Base-by-base conservation (phyloP, 2,797 vertebrate genomes). In the Oreochromis grahami region DNA sequence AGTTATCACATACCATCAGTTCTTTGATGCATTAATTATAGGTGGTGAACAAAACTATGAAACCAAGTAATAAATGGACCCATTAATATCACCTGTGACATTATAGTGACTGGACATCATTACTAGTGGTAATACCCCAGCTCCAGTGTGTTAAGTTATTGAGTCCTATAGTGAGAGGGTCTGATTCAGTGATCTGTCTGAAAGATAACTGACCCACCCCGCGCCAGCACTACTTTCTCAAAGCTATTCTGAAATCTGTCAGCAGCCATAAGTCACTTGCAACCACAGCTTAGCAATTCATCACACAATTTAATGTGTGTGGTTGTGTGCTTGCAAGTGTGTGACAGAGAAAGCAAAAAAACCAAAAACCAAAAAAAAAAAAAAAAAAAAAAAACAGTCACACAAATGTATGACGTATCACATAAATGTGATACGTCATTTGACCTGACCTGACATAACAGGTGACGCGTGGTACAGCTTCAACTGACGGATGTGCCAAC, bases 161-260 rank as follows among this genome's bases (percentile, higher is more conserved):
- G 78, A 81, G 72, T 58, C 51, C 32, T 51, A 79, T 43, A 82
- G 85, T 76, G 70, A 72, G 74, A 89, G 77, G 72, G n/a, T 85
- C 79, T 92, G 85, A 88, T 87, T 91, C 87, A 87, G 80, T 84
- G 82, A 86, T 89, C 79, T 80, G 63, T 52, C 74, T 93, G 89
- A 93, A 90, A 78, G 83, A 92, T 91, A 84, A 68, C 70, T 53
- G 78, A 82, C 84, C 79, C 34, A 76, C 72, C 76, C 84, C 82
- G 56, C 79, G 82, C 86, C 83, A 88, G 86, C 90, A 90, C 84
- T 86, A 53, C 88, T 89, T 95, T 92, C 88, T 85, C 79, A 92
- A 89, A 86, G 80, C 92, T 87, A 84, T 89, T 76, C 84, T 6
- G n/a, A 87, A 86, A 92, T 94, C 86, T 93, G 92, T 92, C 89